Evolutionary conservation across 1,140 invertebrate genomes (phyloP).

Genomic region (Nasonia giraulti): DNA sequence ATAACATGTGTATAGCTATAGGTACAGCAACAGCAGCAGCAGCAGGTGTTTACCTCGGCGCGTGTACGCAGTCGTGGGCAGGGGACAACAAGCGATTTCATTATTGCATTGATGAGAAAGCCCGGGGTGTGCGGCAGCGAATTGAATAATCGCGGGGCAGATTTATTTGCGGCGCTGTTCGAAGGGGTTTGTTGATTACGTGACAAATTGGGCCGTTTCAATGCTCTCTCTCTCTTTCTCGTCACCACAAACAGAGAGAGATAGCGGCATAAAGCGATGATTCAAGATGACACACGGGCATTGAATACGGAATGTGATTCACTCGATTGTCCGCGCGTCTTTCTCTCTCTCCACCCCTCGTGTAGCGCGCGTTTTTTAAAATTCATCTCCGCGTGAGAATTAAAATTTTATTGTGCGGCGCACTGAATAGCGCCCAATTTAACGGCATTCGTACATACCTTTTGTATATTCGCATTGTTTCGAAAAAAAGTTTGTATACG

Average conservation of each 20-base stretch:
- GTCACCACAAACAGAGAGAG: neutral
- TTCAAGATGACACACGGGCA: neutral
- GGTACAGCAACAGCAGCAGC: too few relatives aligned
- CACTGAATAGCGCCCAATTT: neutral
- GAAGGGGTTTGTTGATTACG: constrained; percentile 12
- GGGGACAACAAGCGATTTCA: neutral
- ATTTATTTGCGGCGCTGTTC: neutral
- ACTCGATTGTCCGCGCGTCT: neutral
- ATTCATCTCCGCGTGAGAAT: neutral
- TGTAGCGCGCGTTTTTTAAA: neutral
- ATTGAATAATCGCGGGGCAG: neutral
- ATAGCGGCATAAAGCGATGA: neutral
- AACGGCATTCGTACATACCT: neutral
- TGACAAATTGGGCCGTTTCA: constrained; percentile 7
- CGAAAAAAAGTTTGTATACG: neutral
- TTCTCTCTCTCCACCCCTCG: too few relatives aligned
- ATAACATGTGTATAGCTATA: too few relatives aligned
- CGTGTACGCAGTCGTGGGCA: neutral
- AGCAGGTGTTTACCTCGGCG: too few relatives aligned
- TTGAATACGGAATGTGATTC: constrained; percentile 1
- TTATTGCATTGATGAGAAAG: neutral
- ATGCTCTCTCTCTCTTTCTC: neutral
- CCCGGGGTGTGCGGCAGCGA: too few relatives aligned
- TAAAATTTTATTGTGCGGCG: too few relatives aligned
- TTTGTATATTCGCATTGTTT: neutral